phyloP scores from a whole-genome alignment of 2,797 vertebrate species.

The Rhyacichthys aspro region DNA sequence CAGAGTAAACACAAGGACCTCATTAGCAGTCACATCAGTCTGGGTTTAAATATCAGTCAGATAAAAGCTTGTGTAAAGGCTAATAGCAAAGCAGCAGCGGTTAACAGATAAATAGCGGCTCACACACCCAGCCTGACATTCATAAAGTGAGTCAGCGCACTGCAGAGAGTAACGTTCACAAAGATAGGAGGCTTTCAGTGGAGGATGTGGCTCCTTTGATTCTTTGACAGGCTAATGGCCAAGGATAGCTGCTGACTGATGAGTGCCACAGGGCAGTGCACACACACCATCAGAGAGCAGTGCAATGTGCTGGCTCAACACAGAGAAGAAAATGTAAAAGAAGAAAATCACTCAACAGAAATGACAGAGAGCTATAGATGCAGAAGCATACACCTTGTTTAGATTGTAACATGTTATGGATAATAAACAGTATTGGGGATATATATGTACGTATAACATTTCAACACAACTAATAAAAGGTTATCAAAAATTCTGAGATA shows the following conservation, averaged over 20 bases:
- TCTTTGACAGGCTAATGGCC: slow-evolving; percentile 34
- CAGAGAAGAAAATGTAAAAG: neutral
- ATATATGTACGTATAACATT: no score
- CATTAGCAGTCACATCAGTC: no score
- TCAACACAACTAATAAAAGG: no score
- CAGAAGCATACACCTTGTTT: no score
- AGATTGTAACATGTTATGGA: no score
- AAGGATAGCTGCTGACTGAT: slow-evolving; percentile 20
- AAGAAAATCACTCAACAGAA: neutral
- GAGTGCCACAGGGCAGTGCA: slow-evolving; percentile 15
- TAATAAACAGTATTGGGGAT: no score
- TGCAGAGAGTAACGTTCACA: slow-evolving; percentile 1
- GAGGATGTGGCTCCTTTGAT: slow-evolving; percentile 19
- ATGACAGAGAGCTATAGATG: slow-evolving; percentile 1
- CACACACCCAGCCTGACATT: slow-evolving; percentile 12
- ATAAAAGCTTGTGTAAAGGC: neutral
- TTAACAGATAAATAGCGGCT: slow-evolving; percentile 2
- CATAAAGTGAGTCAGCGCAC: slow-evolving; percentile 8
- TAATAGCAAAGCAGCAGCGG: neutral
- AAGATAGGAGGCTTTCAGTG: slow-evolving; percentile 13
- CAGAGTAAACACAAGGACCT: no score
- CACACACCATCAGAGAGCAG: neutral
- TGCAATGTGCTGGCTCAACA: neutral
- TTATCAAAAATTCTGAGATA: no score
- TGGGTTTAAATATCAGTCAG: slow-evolving; percentile 2